Evolutionary conservation across 2,113 vertebrate genomes (phyloP), one percentile per base, ranked within the genome.

Genomic region (Pristiophorus japonicus): DNA sequence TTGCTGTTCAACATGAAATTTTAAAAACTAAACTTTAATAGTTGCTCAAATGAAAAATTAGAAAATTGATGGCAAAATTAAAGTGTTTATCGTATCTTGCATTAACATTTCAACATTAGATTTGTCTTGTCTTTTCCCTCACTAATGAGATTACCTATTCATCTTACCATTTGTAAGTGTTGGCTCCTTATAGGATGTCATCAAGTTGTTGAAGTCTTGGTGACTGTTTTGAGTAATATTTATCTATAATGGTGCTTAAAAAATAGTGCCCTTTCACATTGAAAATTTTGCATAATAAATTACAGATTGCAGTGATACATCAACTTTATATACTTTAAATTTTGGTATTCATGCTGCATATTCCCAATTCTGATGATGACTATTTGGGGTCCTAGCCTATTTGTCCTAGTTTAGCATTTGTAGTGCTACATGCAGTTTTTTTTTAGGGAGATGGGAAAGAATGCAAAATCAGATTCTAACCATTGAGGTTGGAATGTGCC

Each of bases 61-160:
- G 27, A 94, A 94, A 94, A 34, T 47, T 70, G 27, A 70, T 66
- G 42, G 65, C 92, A 94, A 94, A 94, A 94, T 94, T 70, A 30
- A 94, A 94, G 93, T 94, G 93, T 94, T 94, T 94, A 94, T 70
- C 24, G 93, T 94, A 94, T 70, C 73, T 94, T 94, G 45, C 45
- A 94, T 51, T 94, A 67, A 70, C 65, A 70, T 70, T 70, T 47
- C 42, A 94, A 73, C 27, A 94, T 93, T 65, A 66, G 62, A 65
- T 70, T 22, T 94, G 93, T 94, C 73, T 94, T 70, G 93, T 94
- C 63, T 70, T 70, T 73, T 51, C 66, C 42, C 8, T 94, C 66
- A 47, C 45, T 94, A 67, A 94, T 45, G 67, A 94, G 45, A 11
- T 34, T 94, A 47, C 24, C 66, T 70, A 70, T n/a, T 94, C 45